Base-by-base conservation (phyloP, 2,888 invertebrate genomes). In the Pycnomerus fuliginosus region DNA sequence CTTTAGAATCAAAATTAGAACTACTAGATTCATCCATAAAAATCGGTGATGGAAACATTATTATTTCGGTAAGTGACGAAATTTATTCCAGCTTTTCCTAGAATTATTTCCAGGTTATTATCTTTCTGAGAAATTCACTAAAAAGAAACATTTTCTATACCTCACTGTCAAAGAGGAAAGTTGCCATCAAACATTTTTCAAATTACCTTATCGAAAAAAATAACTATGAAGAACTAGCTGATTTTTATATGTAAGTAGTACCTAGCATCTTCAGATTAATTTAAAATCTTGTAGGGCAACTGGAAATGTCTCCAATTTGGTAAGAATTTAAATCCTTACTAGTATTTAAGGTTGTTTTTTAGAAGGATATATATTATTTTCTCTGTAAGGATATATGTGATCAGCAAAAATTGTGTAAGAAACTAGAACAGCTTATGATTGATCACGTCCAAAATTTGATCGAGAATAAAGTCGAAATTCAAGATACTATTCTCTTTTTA, bases 21-120 rank as follows among this genome's bases (percentile, higher is more conserved):
- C 65, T 91, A 8, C 64, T 91, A 4, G 85, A 89, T 61, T 81
- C 81, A 44, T 84, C 89, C 0, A 71, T 90, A 16, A 74, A 76
- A 16, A 77, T 81, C 34, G 85, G 85, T 3, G 85, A 88, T 70
- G 91, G 90, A 14, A 87, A 90, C 76, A 80, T 84, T 14, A 84
- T 90, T 52, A 72, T 86, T 35, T 78, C 79, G 48, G 84, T 85
- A 63, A 66, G 75, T 71, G 20, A 28, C 2, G 20, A 14, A 25
- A 23, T 33, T 13, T 5, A 12, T 14, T 22, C 4, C 14, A 16
- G 31, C 39, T 48, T 42, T 16, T 27, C 16, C 28, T 29, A 30
- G 32, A 25, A 23, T 16, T 43, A 23, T 25, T 73, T 75, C 5
- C 67, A 87, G 85, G 80, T 90, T 13, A 78, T 87, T 0, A 67